Conservation (phyloP, 2,113 vertebrate species). For the Tupaia chinensis region DNA sequence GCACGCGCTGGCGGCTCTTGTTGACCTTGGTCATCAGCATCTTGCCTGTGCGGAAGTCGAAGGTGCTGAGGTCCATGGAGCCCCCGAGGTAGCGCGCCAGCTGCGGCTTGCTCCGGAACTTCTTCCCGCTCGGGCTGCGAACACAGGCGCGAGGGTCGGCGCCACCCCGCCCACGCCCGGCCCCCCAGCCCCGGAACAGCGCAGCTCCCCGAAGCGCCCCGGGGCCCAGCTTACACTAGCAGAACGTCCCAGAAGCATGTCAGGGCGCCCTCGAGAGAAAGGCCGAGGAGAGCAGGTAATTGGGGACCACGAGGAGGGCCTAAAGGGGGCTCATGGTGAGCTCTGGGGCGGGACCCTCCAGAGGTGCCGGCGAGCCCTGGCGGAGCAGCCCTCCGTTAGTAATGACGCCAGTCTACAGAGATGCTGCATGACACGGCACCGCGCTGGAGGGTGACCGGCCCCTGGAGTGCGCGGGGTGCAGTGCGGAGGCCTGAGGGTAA, state of each 20-base stretch:
- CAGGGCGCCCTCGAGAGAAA: neutral
- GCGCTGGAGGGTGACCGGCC: no score
- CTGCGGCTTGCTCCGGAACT: conserved; percentile 99
- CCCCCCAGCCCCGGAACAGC: neutral
- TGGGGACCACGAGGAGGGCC: neutral
- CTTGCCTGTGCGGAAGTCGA: conserved; percentile 98
- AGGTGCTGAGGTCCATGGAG: conserved; percentile 98
- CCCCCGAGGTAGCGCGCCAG: conserved; percentile 97
- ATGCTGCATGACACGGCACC: no score
- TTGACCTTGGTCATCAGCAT: conserved; percentile 98
- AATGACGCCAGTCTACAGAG: no score
- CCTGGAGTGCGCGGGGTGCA: no score
- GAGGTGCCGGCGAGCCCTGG: no score
- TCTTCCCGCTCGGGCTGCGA: conserved; percentile 97
- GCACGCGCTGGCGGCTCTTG: conserved; percentile 96
- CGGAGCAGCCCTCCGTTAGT: no score
- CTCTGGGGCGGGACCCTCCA: no score
- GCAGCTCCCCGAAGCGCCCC: no score
- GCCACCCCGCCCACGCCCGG: rapidly evolving
- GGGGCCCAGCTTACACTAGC: neutral
- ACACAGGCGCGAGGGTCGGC: neutral
- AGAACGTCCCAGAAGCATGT: neutral
- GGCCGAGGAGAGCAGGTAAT: neutral
- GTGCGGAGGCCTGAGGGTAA: no score
- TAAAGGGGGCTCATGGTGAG: no score